Conservation (phyloP, 35 echinoderm and acorn worm genomes). For the Ophiothrix spiculata region DNA sequence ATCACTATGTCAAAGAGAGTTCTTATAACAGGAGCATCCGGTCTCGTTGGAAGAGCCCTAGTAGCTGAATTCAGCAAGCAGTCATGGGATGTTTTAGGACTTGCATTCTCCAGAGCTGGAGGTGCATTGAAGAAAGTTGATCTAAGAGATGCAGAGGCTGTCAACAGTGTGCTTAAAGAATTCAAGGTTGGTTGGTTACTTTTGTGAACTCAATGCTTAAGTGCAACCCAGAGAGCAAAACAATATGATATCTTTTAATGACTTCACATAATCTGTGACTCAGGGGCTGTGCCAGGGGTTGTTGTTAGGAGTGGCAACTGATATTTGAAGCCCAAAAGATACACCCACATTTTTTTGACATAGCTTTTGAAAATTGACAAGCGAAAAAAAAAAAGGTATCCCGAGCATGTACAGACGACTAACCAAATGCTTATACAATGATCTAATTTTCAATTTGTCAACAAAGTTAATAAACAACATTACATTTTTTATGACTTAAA, state of each 20-base stretch:
- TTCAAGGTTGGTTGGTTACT: slow-evolving; percentile 57
- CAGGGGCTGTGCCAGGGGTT: not conserved
- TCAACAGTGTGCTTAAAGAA: slow-evolving; percentile 50
- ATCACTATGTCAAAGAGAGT: too few species aligned
- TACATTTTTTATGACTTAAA: too few species aligned
- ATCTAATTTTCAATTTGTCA: too few species aligned
- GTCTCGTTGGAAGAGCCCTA: slow-evolving; percentile 77
- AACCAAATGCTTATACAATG: too few species aligned
- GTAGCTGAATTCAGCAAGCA: slow-evolving; percentile 66
- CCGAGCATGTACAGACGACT: too few species aligned
- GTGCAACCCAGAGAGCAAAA: not conserved
- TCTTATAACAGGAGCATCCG: slow-evolving; percentile 89
- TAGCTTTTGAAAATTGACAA: too few species aligned
- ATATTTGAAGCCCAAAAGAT: not conserved
- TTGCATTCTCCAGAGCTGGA: slow-evolving; percentile 70
- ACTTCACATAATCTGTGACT: not conserved
- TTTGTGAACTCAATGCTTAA: too few species aligned
- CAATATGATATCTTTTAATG: not conserved
- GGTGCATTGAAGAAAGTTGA: slow-evolving; percentile 78
- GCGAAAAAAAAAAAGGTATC: too few species aligned
- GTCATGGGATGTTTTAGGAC: slow-evolving; percentile 81
- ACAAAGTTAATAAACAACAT: too few species aligned
- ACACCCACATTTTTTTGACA: too few species aligned
- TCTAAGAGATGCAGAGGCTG: slow-evolving; percentile 39
- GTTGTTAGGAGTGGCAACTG: not conserved